Evolutionary conservation across 2,888 invertebrate genomes (phyloP), one percentile per base, ranked within the genome.

Genomic region (Fragum whitleyi): DNA sequence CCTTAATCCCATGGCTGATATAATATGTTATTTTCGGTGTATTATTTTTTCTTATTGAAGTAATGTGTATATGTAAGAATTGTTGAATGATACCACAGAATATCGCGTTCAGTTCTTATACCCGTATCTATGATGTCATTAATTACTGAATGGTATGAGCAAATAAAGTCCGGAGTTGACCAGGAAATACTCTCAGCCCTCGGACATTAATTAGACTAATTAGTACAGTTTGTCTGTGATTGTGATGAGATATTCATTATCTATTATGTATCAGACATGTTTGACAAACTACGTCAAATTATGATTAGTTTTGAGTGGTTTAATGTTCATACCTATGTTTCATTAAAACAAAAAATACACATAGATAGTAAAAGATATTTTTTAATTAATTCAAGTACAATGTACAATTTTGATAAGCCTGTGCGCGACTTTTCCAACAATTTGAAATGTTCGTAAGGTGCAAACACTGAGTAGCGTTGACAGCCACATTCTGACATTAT

Each of bases 131-230:
- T 3, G 28, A 57, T 57, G 26, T 57, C 57, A 28, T 57, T 57
- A 57, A 21, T 26, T 57, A 26, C 0, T 28, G 23, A 28, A 57
- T 0, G 57, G 9, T 19, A 28, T 57, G 57, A 57, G 57, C 23
- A 57, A 57, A 57, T 57, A 26, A 57, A 57, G 57, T 57, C 57
- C 6, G 57, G 11, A 57, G 57, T 23, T 28, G 57, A 57, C 57
- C 23, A 23, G 57, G 57, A 57, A 28, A 28, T 57, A 23, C 57
- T 57, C 23, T 28, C 16, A 53, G 19, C 53, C 53, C n/a, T n/a
- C 21, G 53, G 53, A 53, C 53, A 57, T 23, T 26, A 57, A 57
- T 57, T 26, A 28, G 9, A 3, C 16, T 19, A 57, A 28, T 14
- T 57, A 3, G 23, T 57, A 28, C n/a, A n/a, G n/a, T n/a, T n/a